A percentile compares a stretch with the other conserved stretches of the same genome.
Evolutionary conservation across 2,888 invertebrate genomes (phyloP).

Genomic region (Willowsia nigromaculata): DNA sequence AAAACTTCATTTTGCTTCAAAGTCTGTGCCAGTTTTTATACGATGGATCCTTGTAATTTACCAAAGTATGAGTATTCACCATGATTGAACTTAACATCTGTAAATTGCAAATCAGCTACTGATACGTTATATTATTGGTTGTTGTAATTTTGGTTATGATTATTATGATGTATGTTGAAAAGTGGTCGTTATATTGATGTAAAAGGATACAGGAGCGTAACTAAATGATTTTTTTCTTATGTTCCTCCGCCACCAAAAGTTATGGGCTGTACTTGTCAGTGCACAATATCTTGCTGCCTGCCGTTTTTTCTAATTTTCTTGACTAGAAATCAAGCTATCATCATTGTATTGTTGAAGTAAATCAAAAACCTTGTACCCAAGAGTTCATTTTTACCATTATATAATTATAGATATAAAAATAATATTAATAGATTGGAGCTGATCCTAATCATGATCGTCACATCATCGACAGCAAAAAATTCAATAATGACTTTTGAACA

Average conservation of each 20-base stretch:
- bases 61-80: not conserved
- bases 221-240: conserved; percentile 25
- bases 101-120: conserved; percentile 6
- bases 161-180: not conserved
- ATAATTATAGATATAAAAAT: too few species aligned
- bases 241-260: not conserved
- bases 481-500: conserved; percentile 1
- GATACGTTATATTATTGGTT: not conserved
- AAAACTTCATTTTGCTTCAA: too few species aligned
- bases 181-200: not conserved
- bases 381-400: not conserved
- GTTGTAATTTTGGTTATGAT: not conserved
- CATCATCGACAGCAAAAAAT: conserved; percentile 24
- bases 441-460: conserved; percentile 52
- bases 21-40: too few species aligned
- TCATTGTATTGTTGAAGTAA: conserved; percentile 28
- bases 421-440: not conserved
- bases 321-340: conserved; percentile 26
- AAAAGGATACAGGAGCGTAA: not conserved
- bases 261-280: not conserved
- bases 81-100: not conserved
- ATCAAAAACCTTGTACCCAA: conserved; percentile 27
- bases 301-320: conserved; percentile 54
- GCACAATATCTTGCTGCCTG: not conserved
- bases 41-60: not conserved